Base-by-base conservation (phyloP, 35 echinoderm and acorn worm genomes). In the Ptychodera flava region DNA sequence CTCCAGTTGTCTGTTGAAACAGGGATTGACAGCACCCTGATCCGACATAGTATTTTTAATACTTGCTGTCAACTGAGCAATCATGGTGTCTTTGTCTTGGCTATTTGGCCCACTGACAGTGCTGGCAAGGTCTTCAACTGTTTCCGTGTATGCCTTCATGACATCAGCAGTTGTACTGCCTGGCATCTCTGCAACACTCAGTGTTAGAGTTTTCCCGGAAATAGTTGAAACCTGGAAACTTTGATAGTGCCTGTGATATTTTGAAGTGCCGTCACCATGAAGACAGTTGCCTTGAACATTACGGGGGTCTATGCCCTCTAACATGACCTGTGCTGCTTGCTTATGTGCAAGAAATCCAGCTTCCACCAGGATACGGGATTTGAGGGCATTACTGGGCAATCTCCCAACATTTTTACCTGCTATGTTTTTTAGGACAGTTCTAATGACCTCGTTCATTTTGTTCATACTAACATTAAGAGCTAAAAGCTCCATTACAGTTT, bases 191-290 rank as follows among this genome's bases (percentile, higher is more conserved):
- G 33, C 78, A 22, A 91, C 79, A 22, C 84, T 86, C 27, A 91
- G 79, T 88, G 90, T 80, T 32, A 36, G 28, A 6, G 31, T 36
- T 82, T 77, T 82, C 12, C 90, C 90, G 75, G 87, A 85, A 30
- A 37, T 37, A 33, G 78, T 88, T n/a, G 90, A 82, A 27, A 36
- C 64, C 38, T 91, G 90, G 22, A 81, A 91, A 33, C 85, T 86
- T 35, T 91, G 90, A 31, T 87, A 91, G 31, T 91, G 79, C 36
- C 36, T 0, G 78, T 92, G 91, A 53, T 81, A 88, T 85, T 79
- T 93, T 1, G 91, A 89, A 32, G 91, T 93, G n/a, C 90, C 90
- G 34, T 91, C 91, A 29, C 87, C 88, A 81, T 93, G 87, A 1
- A 93, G 77, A 16, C 0, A 82, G 36, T 33, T 33, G 35, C 84